Evolutionary conservation across 2,888 invertebrate genomes (phyloP).

Genomic region (Cosmia trapezina): DNA sequence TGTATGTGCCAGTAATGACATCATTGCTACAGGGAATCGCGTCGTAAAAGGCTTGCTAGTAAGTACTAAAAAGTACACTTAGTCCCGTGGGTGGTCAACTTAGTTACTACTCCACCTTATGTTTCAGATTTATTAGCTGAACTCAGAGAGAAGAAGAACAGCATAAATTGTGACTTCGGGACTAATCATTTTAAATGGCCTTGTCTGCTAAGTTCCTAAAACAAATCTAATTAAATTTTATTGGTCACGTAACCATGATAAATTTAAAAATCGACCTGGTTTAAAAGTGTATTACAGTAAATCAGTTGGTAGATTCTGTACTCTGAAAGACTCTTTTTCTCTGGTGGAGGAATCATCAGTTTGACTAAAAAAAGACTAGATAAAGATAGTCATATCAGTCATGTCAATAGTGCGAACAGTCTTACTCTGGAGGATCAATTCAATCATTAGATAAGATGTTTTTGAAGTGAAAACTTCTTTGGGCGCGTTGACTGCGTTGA

Average conservation of each 20-base stretch:
- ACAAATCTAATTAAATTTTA: background rate
- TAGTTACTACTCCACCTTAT: conserved; percentile 43
- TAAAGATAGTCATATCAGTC: background rate
- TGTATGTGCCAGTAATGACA: conserved; percentile 24
- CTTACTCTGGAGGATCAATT: background rate
- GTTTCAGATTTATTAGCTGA: conserved; percentile 44
- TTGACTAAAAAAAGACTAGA: background rate
- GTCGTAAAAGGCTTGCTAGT: conserved; percentile 63
- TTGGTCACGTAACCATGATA: background rate
- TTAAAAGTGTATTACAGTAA: background rate
- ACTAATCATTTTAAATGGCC: conserved; percentile 6
- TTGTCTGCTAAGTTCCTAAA: background rate
- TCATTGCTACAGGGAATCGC: conserved; percentile 56
- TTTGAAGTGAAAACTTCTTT: no score
- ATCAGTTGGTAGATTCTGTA: background rate
- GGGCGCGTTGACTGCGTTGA: no score
- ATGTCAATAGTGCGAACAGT: background rate
- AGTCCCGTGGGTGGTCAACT: conserved; percentile 48
- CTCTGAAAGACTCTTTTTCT: background rate
- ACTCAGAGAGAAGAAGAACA: conserved; percentile 6
- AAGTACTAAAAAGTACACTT: conserved; percentile 53
- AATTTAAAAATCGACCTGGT: background rate
- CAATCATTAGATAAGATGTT: background rate
- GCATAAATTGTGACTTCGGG: conserved; percentile 1
- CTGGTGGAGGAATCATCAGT: background rate